Evolutionary conservation across 2,888 invertebrate genomes (phyloP).

Genomic region (Abrostola tripartita): DNA sequence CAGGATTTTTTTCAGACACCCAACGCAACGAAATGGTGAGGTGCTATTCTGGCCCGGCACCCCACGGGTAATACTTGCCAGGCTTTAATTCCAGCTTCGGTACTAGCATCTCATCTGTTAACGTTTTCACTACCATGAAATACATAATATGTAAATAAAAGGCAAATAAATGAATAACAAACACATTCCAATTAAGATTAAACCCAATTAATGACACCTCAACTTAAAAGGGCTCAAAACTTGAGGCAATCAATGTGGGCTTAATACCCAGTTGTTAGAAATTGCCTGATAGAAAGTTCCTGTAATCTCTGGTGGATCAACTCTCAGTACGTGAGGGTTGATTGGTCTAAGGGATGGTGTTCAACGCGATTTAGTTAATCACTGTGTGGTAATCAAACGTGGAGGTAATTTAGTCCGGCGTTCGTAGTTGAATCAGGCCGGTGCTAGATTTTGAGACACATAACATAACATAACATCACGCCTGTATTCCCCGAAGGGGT

Average conservation of each 20-base stretch:
- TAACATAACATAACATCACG: too few relatives aligned
- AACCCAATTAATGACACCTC: slow-evolving; percentile 62
- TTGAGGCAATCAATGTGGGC: slow-evolving; percentile 61
- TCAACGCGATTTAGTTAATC: slow-evolving; percentile 74
- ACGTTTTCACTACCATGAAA: too few relatives aligned
- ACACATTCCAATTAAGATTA: slow-evolving; percentile 50
- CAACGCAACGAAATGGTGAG: too few relatives aligned
- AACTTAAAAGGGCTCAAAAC: slow-evolving; percentile 64
- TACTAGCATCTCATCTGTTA: too few relatives aligned
- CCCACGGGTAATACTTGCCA: too few relatives aligned
- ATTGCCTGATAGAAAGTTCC: slow-evolving; percentile 68
- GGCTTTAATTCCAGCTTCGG: too few relatives aligned
- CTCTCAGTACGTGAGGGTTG: slow-evolving; percentile 66
- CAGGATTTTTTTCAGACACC: too few relatives aligned
- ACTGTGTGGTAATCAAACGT: slow-evolving; percentile 68
- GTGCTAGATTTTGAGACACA: slow-evolving; percentile 8
- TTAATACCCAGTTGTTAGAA: slow-evolving; percentile 64
- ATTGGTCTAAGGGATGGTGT: slow-evolving; percentile 65
- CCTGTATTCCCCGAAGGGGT: too few relatives aligned
- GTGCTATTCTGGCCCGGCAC: too few relatives aligned
- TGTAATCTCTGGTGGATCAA: slow-evolving; percentile 67
- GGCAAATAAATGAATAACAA: slow-evolving; percentile 17
- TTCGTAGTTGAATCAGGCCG: slow-evolving; percentile 23
- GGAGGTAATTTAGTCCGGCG: slow-evolving; percentile 51
- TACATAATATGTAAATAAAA: slow-evolving; percentile 14